phyloP scores from a whole-genome alignment of 1,140 invertebrate genomes.

The Liolophura sinensis region DNA sequence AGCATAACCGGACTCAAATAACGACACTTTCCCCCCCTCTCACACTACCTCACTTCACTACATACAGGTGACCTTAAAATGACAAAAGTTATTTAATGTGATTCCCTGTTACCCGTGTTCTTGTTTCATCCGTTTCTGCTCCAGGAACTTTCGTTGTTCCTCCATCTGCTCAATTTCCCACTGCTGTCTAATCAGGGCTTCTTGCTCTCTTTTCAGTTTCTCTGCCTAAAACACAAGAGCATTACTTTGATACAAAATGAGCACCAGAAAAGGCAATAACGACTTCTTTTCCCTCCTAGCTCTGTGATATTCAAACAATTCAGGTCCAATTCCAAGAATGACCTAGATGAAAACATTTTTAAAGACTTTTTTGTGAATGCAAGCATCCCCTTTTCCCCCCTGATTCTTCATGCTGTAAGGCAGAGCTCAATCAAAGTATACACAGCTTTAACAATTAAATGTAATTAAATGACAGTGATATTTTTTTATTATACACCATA shows the following conservation, averaged over 20 bases:
- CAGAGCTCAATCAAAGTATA: no score
- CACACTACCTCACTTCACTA: no score
- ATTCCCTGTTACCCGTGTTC: conserved; percentile 47
- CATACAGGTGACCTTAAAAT: no score
- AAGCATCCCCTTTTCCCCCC: no score
- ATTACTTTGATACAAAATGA: not conserved
- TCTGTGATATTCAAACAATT: not conserved
- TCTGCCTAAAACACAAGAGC: conserved; percentile 31
- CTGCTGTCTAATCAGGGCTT: conserved; percentile 44
- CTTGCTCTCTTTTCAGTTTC: conserved; percentile 45
- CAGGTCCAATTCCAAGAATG: not conserved
- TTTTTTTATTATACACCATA: no score
- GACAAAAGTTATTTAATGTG: not conserved
- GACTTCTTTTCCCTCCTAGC: not conserved
- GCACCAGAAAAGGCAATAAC: not conserved
- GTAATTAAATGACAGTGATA: no score
- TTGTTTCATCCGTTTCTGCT: conserved; percentile 40
- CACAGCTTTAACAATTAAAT: no score
- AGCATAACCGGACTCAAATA: no score
- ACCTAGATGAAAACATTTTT: not conserved
- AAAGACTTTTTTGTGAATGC: no score
- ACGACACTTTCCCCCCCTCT: no score
- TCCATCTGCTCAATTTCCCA: conserved; percentile 52
- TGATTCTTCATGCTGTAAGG: no score
- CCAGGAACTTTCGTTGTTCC: conserved; percentile 40